Conservation (phyloP, 2,113 vertebrate species). For the Chrysochloris asiatica region DNA sequence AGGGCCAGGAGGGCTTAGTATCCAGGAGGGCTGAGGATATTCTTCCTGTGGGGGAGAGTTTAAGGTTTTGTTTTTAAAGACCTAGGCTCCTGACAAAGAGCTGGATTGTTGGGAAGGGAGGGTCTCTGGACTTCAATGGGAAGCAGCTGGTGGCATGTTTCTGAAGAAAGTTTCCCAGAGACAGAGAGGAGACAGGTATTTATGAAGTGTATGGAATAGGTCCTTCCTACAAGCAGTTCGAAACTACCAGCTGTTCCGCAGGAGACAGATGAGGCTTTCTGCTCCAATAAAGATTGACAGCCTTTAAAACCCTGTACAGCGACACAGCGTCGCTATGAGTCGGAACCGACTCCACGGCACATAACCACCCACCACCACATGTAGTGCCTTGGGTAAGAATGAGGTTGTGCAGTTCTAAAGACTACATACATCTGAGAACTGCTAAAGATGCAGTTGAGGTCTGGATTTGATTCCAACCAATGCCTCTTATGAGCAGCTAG, state of each 20-base stretch:
- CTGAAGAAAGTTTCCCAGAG: not conserved
- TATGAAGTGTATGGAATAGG: too few species aligned
- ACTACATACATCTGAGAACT: not conserved
- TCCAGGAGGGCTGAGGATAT: constrained; percentile 16
- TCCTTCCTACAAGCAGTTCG: too few species aligned
- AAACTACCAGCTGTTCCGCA: too few species aligned
- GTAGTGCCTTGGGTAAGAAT: too few species aligned
- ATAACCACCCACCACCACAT: too few species aligned
- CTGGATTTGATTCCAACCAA: not conserved
- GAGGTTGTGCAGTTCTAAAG: not conserved
- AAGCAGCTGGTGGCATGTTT: not conserved
- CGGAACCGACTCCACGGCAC: too few species aligned
- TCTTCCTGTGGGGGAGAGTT: not conserved
- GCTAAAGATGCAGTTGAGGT: not conserved
- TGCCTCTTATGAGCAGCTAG: not conserved
- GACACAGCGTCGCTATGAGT: too few species aligned
- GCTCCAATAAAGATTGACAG: too few species aligned
- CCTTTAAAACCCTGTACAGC: too few species aligned
- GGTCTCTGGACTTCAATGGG: not conserved
- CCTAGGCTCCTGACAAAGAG: not conserved
- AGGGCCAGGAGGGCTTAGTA: not conserved
- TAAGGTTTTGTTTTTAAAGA: not conserved
- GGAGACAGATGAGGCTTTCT: too few species aligned
- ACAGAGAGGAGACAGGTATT: not conserved
- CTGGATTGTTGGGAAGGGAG: not conserved